Percentiles rank a stretch among this genome's conserved stretches.
These are phyloP conservation scores for Candoia aspera DNA, from an alignment of 2,113 vertebrate genomes.

Conservation along the genomic window DNA sequence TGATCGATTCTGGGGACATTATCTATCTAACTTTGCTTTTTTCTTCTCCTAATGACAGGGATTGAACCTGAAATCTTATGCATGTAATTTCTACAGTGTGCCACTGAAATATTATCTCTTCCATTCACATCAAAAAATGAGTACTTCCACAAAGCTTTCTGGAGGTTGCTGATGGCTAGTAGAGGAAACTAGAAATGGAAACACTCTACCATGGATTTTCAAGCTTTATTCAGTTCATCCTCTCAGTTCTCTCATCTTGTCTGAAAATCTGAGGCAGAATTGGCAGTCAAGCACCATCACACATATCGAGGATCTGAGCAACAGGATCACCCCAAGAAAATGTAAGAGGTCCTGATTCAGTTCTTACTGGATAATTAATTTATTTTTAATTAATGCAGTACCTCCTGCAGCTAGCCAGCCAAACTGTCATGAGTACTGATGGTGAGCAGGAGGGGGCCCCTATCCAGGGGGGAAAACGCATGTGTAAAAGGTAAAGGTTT, in stretches of 20 bases:
- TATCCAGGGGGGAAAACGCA: no score
- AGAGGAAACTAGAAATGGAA: not conserved
- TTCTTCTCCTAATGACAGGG: not conserved
- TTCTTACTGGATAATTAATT: not conserved
- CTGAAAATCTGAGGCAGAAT: not conserved
- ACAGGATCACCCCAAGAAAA: not conserved
- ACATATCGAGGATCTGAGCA: not conserved
- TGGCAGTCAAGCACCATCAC: not conserved
- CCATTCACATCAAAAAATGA: not conserved
- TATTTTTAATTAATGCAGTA: not conserved
- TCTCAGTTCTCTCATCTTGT: not conserved
- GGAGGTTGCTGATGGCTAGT: fast-evolving
- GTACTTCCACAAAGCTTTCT: not conserved
- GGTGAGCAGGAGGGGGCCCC: no score
- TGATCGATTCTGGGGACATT: no score
- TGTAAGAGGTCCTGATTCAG: not conserved
- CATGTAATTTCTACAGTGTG: not conserved
- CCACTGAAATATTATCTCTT: not conserved
- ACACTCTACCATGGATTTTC: not conserved
- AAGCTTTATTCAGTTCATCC: not conserved
- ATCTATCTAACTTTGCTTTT: no score
- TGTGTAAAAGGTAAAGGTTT: no score
- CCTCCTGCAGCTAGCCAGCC: not conserved
- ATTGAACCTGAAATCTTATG: not conserved
- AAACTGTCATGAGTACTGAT: no score